Percentiles rank a stretch among this genome's conserved stretches.
phyloP scores from a whole-genome alignment of 2,113 vertebrate species.

The Gnathochromis pfefferi region DNA sequence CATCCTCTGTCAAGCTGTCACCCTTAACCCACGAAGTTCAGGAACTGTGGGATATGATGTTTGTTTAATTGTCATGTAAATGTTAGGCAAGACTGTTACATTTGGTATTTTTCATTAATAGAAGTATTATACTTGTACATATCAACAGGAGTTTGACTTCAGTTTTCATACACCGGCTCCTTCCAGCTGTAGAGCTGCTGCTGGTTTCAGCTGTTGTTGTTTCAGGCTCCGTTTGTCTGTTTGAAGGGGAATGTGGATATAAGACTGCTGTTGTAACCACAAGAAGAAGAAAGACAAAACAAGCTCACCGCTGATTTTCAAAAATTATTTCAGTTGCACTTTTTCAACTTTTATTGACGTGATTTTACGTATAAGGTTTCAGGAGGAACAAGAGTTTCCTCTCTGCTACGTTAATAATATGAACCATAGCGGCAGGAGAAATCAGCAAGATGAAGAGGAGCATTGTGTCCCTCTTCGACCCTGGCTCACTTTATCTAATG shows the following conservation, averaged over 20 bases:
- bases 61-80: neutral
- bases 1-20: neutral
- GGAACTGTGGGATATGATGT: neutral
- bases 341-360: neutral
- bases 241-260: neutral
- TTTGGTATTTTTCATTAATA: neutral
- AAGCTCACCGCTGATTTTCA: neutral
- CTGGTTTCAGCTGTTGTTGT: neutral
- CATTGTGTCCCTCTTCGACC: neutral
- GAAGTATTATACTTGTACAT: neutral
- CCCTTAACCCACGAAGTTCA: neutral
- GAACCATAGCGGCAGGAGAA: neutral
- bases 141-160: neutral
- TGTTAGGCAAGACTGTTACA: neutral
- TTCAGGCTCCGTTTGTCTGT: neutral
- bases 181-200: neutral
- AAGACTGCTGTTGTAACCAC: neutral
- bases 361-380: neutral
- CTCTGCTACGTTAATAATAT: neutral
- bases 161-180: neutral
- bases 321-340: neutral
- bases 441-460: neutral
- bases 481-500: neutral
- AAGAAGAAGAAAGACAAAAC: neutral
- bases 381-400: neutral